Conservation (phyloP, 2,113 vertebrate species). For the Oxygymnocypris stewartii region DNA sequence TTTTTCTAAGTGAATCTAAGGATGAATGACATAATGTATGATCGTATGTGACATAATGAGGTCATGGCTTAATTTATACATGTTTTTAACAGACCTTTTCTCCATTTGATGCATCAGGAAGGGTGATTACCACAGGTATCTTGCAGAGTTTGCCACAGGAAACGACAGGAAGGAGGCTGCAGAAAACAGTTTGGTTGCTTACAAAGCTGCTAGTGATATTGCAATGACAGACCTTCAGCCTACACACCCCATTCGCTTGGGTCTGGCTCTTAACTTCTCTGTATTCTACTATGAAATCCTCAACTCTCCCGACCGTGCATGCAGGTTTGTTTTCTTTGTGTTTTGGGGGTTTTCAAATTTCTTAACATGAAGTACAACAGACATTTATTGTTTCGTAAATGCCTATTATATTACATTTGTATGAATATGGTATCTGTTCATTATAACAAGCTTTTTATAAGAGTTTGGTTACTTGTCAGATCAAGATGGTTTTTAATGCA, state of each 20-base stretch:
- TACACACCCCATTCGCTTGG: slow-evolving; percentile 96
- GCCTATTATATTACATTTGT: neutral
- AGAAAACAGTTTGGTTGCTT: slow-evolving; percentile 97
- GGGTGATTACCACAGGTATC: slow-evolving; percentile 99
- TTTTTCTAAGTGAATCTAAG: neutral
- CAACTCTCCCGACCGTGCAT: slow-evolving; percentile 98
- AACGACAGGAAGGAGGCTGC: slow-evolving; percentile 98
- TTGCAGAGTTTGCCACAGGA: slow-evolving; percentile 97
- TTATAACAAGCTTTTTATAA: neutral
- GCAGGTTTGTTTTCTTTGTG: slow-evolving; percentile 80
- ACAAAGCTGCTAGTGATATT: slow-evolving; percentile 96
- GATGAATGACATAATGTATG: no score
- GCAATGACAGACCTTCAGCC: slow-evolving; percentile 95
- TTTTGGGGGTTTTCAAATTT: neutral
- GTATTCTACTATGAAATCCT: slow-evolving; percentile 99
- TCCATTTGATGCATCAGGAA: slow-evolving; percentile 78
- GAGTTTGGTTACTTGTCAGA: neutral
- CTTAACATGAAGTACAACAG: neutral
- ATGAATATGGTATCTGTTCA: neutral
- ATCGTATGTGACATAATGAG: neutral
- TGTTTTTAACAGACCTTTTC: slow-evolving; percentile 11
- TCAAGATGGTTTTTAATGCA: neutral
- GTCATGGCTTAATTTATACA: neutral
- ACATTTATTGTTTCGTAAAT: neutral
- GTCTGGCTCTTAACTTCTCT: slow-evolving; percentile 98